Evolutionary conservation across 2,888 invertebrate genomes (phyloP).

Genomic region (Drosophila pseudotalamancana): DNA sequence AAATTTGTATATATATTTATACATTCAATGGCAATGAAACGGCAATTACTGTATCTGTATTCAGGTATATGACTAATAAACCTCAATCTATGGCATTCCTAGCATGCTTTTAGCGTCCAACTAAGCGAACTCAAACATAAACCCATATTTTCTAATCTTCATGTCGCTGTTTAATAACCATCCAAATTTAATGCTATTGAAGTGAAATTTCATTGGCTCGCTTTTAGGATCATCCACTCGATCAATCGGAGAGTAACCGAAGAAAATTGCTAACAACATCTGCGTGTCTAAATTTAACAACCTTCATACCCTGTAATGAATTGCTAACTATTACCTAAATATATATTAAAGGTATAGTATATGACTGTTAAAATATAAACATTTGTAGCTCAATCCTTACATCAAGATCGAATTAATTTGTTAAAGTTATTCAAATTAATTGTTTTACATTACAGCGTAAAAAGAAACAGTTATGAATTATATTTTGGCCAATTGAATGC

Average conservation of each 20-base stretch:
- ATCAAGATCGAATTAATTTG: no score
- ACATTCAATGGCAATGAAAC: slow-evolving; percentile 20
- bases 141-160: slow-evolving; percentile 61
- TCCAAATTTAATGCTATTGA: slow-evolving; percentile 16
- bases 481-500: neutral
- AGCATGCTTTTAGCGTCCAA: slow-evolving; percentile 16
- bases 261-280: slow-evolving; percentile 6
- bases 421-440: no score
- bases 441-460: no score
- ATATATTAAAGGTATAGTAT: no score
- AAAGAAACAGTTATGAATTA: neutral
- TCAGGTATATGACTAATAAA: slow-evolving; percentile 38
- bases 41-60: slow-evolving; percentile 12
- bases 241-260: slow-evolving; percentile 17
- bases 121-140: slow-evolving; percentile 12
- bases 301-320: no score
- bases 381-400: no score
- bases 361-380: no score
- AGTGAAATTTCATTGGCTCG: slow-evolving; percentile 10
- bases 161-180: slow-evolving; percentile 33
- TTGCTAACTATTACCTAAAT: no score
- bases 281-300: neutral
- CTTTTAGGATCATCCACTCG: slow-evolving; percentile 3
- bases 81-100: slow-evolving; percentile 18
- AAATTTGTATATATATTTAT: neutral